Conservation (phyloP, 2,888 invertebrate genomes). For the Myopa testacea region DNA sequence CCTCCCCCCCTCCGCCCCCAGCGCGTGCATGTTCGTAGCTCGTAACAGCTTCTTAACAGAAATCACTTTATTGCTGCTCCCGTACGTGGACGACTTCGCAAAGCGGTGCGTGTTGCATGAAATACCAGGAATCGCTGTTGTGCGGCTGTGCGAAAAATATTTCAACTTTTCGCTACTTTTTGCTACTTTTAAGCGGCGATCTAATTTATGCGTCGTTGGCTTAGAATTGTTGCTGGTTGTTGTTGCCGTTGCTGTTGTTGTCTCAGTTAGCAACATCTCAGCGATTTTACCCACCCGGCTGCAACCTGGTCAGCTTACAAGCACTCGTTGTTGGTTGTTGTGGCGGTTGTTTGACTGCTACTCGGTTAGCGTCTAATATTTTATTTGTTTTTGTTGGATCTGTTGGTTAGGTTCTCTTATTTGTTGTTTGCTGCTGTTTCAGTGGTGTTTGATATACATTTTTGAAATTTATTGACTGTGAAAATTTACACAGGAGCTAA, state of each 20-base stretch:
- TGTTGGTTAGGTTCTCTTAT: constrained; percentile 23
- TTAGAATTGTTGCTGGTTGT: constrained; percentile 31
- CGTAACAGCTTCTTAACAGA: constrained; percentile 5
- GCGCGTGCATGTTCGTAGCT: not conserved
- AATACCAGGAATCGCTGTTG: constrained; percentile 32
- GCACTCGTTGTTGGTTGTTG: constrained; percentile 26
- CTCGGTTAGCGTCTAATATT: constrained; percentile 17
- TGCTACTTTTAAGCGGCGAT: constrained; percentile 1
- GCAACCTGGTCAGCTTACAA: not conserved
- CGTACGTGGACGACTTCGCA: not conserved
- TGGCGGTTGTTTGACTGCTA: constrained; percentile 31
- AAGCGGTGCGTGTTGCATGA: constrained; percentile 28
- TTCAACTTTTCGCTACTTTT: constrained; percentile 27
- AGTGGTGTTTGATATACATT: not conserved
- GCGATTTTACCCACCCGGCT: constrained; percentile 24
- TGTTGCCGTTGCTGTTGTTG: constrained; percentile 28
- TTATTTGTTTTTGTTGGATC: not conserved
- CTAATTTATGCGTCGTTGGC: constrained; percentile 41
- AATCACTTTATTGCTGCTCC: constrained; percentile 37
- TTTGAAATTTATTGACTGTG: constrained; percentile 34
- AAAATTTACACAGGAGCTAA: constrained; percentile 34
- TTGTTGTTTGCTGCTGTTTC: constrained; percentile 1
- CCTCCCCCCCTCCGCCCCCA: not conserved
- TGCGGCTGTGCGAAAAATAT: constrained; percentile 29
- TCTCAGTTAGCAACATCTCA: constrained; percentile 3